These are phyloP conservation scores for Diprion similis DNA, from an alignment of 1,140 invertebrate genomes.

Conservation along the genomic window DNA sequence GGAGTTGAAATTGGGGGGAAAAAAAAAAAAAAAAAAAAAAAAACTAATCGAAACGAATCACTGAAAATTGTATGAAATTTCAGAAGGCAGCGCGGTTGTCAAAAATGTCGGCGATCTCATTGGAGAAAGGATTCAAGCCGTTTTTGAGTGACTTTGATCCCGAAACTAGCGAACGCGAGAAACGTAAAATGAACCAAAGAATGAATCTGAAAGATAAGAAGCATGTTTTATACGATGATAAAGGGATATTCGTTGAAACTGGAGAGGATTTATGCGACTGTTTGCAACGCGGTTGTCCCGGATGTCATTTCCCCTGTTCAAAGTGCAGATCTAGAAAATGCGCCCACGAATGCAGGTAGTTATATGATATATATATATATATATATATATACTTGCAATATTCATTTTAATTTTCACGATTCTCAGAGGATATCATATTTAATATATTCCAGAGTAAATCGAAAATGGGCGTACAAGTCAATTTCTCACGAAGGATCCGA, in stretches of 20 bases:
- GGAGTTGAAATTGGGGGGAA: too few relatives aligned
- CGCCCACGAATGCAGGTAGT: conserved; percentile 68
- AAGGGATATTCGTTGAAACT: conserved; percentile 56
- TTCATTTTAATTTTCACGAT: too few relatives aligned
- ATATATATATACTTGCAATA: background rate
- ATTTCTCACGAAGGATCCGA: conserved; percentile 56
- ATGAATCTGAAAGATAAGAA: conserved; percentile 47
- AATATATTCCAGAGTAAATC: conserved; percentile 43
- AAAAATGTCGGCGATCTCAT: too few relatives aligned
- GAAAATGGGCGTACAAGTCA: conserved; percentile 53
- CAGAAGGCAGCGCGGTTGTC: too few relatives aligned
- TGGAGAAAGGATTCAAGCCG: background rate
- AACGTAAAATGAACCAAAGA: conserved; percentile 54
- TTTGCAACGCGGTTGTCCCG: conserved; percentile 71
- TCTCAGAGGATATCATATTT: background rate
- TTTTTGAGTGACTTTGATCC: conserved; percentile 59
- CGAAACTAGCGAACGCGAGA: conserved; percentile 56
- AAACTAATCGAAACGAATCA: too few relatives aligned
- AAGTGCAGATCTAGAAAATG: conserved; percentile 74
- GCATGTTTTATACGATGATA: conserved; percentile 51
- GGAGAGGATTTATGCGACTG: conserved; percentile 82
- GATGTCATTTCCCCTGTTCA: conserved; percentile 81
- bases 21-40: too few relatives aligned
- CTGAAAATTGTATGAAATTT: too few relatives aligned
- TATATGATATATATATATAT: background rate